Evolutionary conservation across 2,888 invertebrate genomes (phyloP).

Genomic region (Adelphocoris suturalis): DNA sequence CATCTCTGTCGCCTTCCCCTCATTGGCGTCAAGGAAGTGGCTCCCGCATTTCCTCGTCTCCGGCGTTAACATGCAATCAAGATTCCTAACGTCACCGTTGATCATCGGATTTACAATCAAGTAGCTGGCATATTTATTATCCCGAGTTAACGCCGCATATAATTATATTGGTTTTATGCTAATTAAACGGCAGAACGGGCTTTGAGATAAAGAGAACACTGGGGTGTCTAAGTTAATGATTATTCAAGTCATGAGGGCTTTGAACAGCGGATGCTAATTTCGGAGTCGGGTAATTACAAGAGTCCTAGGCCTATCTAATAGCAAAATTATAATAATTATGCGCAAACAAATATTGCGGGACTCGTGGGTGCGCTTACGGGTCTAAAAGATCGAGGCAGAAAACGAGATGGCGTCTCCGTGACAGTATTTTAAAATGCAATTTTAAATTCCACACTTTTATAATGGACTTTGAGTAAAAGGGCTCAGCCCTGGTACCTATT

Average conservation of each 20-base stretch:
- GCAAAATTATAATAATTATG: conserved; percentile 54
- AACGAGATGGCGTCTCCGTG: too few relatives aligned
- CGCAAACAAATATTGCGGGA: conserved; percentile 25
- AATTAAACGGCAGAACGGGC: conserved; percentile 49
- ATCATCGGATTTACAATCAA: conserved; percentile 18
- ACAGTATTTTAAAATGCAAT: too few relatives aligned
- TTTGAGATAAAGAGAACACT: conserved; percentile 59
- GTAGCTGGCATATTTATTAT: conserved; percentile 34
- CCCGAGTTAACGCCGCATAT: conserved; percentile 42
- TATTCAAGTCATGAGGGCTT: conserved; percentile 60
- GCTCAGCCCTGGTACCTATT: too few relatives aligned
- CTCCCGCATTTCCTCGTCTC: neutral
- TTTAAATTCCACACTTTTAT: too few relatives aligned
- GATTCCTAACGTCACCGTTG: conserved; percentile 10
- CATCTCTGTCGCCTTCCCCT: neutral
- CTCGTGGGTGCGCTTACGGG: neutral
- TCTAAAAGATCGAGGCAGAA: too few relatives aligned
- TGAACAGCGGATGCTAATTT: conserved; percentile 63
- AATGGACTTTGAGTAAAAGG: too few relatives aligned
- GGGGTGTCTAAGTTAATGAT: conserved; percentile 50
- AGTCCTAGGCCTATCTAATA: conserved; percentile 40
- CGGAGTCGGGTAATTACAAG: conserved; percentile 58
- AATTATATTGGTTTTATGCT: conserved; percentile 54
- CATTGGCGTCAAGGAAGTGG: conserved; percentile 28
- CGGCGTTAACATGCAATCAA: conserved; percentile 23